Conservation (phyloP, 1,140 invertebrate species). For the Atta cephalotes region DNA sequence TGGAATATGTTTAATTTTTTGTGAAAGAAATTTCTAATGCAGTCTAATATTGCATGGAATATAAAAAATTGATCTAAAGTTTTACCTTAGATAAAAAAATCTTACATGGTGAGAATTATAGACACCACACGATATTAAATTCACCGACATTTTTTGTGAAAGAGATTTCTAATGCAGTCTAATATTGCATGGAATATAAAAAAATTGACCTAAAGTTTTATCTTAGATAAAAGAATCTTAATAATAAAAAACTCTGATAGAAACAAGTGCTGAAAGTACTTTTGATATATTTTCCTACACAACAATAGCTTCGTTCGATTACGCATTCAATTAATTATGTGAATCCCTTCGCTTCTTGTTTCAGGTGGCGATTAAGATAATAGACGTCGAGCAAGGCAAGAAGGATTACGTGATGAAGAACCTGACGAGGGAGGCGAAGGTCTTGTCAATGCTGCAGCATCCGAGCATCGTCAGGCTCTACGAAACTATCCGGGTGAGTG, state of each 20-base stretch:
- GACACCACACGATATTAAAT: too few species aligned
- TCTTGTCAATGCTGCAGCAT: constrained; percentile 89
- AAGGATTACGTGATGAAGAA: constrained; percentile 90
- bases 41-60: too few species aligned
- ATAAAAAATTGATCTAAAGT: too few species aligned
- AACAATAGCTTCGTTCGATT: constrained; percentile 3
- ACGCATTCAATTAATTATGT: constrained; percentile 32
- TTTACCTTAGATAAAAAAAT: neutral
- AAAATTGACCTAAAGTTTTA: too few species aligned
- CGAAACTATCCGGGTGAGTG: constrained; percentile 90
- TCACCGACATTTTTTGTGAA: too few species aligned
- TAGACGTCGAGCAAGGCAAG: constrained; percentile 89
- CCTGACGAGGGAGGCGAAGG: constrained; percentile 89
- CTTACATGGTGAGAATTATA: neutral
- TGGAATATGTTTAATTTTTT: too few species aligned
- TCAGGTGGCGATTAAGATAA: constrained; percentile 91
- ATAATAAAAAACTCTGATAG: neutral
- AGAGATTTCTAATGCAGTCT: too few species aligned
- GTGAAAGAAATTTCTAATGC: too few species aligned
- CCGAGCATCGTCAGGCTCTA: constrained; percentile 90
- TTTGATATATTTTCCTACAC: neutral
- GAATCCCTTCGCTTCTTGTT: constrained; percentile 60
- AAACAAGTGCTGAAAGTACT: neutral
- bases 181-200: too few species aligned
- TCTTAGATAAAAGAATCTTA: neutral